phyloP scores from a whole-genome alignment of 2,888 invertebrate species.

The Clitarchus hookeri region DNA sequence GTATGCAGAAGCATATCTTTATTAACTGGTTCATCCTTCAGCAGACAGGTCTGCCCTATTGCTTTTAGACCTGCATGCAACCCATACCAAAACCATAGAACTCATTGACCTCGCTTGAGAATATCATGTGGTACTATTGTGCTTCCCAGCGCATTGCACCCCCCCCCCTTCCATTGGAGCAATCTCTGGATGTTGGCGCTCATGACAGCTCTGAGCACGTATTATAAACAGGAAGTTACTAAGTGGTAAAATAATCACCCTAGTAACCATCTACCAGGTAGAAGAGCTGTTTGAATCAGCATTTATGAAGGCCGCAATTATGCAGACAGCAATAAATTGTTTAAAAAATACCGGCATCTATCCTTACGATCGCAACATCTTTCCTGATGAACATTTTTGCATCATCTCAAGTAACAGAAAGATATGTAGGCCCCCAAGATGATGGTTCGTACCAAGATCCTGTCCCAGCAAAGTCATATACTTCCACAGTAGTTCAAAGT shows the following conservation, averaged over 20 bases:
- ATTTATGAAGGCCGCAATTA: conserved; percentile 41
- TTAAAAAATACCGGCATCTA: conserved; percentile 43
- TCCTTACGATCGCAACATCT: conserved; percentile 35
- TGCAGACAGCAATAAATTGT: conserved; percentile 40
- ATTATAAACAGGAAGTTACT: conserved; percentile 42
- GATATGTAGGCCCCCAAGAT: not conserved
- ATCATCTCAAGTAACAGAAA: not conserved
- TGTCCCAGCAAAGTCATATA: too few relatives aligned
- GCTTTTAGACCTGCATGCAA: conserved; percentile 50
- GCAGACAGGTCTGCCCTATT: conserved; percentile 48
- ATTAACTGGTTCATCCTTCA: conserved; percentile 40
- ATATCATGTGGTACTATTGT: conserved; percentile 45
- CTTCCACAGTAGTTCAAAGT: too few relatives aligned
- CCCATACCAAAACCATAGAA: conserved; percentile 48
- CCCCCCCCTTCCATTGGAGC: too few relatives aligned
- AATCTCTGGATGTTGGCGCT: conserved; percentile 45
- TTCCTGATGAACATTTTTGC: not conserved
- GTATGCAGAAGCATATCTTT: conserved; percentile 21
- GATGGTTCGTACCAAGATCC: too few relatives aligned
- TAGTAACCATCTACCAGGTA: conserved; percentile 41
- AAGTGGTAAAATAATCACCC: conserved; percentile 40
- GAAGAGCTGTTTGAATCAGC: conserved; percentile 41
- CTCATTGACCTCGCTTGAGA: conserved; percentile 43
- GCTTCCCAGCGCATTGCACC: conserved; percentile 47
- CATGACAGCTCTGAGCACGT: conserved; percentile 43